Base-by-base conservation (phyloP, 2,888 invertebrate genomes). In the Drosophila kambysellisi region DNA sequence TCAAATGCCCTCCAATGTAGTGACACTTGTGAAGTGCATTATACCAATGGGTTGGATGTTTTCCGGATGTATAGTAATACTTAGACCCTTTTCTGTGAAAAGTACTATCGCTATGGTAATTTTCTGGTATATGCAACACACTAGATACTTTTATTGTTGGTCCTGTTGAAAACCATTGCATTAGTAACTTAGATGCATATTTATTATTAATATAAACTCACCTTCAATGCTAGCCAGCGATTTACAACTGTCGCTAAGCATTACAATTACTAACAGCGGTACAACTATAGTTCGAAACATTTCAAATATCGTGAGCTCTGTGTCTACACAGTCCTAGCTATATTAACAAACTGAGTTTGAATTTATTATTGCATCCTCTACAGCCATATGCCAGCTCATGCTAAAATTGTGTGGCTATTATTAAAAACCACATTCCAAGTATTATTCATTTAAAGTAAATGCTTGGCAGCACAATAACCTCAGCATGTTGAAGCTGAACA, bases 1-100 rank as follows among this genome's bases (percentile, higher is more conserved):
- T 52, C 4, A 77, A 35, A 32, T 79, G 48, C 2, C 39, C 80
- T 3, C 66, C 76, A 0, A 29, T 1, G 0, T 0, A 54, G 9
- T 62, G 61, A 33, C 76, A 70, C 6, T 0, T 2, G 7, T 75
- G 61, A 0, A 76, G 6, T 4, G 75, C 70, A 0, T 4, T 0
- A n/a, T 59, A 76, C 75, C 71, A 76, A 3, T 39, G 8, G 4
- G 30, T 11, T 1, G 1, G 5, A 0, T 7, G 3, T 2, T 17
- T 1, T 0, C 0, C 12, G 1, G n/a, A 1, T 33, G n/a, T 12
- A n/a, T 56, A 41, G 17, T 70, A 77, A 53, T 63, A 63, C 5
- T 53, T 51, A 0, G 62, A 37, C 37, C 15, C 6, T 0, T 6
- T 30, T 17, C 30, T 35, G 32, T 32, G 0, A 32, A 79, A 75